Base-by-base conservation (phyloP, 2,888 invertebrate species). In the Epinotia bilunana region DNA sequence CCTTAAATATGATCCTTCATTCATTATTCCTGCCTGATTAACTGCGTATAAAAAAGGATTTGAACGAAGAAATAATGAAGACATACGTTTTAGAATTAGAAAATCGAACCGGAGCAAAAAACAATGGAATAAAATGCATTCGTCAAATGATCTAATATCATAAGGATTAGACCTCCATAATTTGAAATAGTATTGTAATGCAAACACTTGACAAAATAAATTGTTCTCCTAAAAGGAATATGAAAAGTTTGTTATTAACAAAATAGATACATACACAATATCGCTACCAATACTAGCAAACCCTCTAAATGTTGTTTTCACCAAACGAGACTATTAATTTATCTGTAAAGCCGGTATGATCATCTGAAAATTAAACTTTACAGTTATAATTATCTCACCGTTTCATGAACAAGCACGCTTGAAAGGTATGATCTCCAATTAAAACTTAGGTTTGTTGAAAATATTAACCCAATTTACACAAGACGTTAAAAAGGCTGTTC, bases 331-430 rank as follows among this genome's bases (percentile, higher is more conserved):
- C 64, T 73, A 77, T 77, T 73, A 69, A 70, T 74, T 73, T 73
- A 63, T 62, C 63, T 69, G 12, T 70, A 67, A 23, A 63, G 20
- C 63, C 39, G 46, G 65, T 62, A 76, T 73, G 75, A 73, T 65
- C 64, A 74, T 68, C 55, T 49, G 68, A 73, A 73, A 73, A 77
- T 75, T 77, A 72, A 73, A 74, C 75, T 78, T 77, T 77, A 68
- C 39, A 49, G 62, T 9, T 65, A 65, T 76, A 71, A 78, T 78
- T 75, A 78, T 75, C 73, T 69, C 67, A 61, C 58, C 73, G 71
- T 71, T 78, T 71, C 67, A 70, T 43, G 75, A 73, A 63, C 67
- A 57, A 62, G 73, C 65, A 70, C 77, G 75, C 67, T 72, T 70
- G 68, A 57, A 75, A 71, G 71, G 73, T 67, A 71, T 74, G 74